A percentile compares a stretch with the other conserved stretches of the same genome.
These are phyloP conservation scores for Mastacembelus armatus DNA, from an alignment of 2,797 vertebrate species.

Conservation along the genomic window DNA sequence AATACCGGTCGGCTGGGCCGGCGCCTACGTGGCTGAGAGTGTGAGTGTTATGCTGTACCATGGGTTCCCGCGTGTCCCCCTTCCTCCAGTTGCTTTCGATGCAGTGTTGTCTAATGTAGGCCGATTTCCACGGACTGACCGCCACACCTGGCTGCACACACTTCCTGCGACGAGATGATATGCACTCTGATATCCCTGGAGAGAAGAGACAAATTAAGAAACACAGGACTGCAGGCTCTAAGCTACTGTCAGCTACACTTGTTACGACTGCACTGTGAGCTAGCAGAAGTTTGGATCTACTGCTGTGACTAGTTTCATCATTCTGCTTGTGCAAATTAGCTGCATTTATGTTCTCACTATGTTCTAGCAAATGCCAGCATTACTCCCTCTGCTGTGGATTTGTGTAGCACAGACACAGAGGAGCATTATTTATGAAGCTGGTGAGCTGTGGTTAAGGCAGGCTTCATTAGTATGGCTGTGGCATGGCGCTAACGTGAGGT, in stretches of 20 bases:
- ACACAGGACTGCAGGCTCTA: neutral
- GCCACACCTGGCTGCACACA: slow-evolving; percentile 85
- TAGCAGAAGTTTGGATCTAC: neutral
- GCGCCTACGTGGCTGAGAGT: neutral
- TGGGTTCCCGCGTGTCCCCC: slow-evolving; percentile 89
- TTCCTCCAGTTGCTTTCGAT: slow-evolving; percentile 95
- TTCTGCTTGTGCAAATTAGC: slow-evolving; percentile 13
- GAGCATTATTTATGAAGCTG: slow-evolving; percentile 40
- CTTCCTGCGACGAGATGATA: slow-evolving; percentile 87
- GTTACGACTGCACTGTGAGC: neutral
- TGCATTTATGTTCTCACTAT: slow-evolving; percentile 36
- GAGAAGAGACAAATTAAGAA: neutral
- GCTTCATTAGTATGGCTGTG: slow-evolving; percentile 65
- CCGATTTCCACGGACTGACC: slow-evolving; percentile 91
- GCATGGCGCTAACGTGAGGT: slow-evolving; percentile 43
- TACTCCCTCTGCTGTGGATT: slow-evolving; percentile 1
- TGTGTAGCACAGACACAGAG: slow-evolving; percentile 35
- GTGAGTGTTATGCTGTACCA: slow-evolving; percentile 76
- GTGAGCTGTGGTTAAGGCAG: slow-evolving; percentile 33
- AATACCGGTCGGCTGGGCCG: rapidly evolving
- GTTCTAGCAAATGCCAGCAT: slow-evolving; percentile 3
- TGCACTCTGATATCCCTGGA: slow-evolving; percentile 89
- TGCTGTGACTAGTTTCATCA: neutral
- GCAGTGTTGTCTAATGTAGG: slow-evolving; percentile 92
- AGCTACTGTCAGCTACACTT: no score